Conservation (phyloP, 1,140 invertebrate genomes). For the Armadillidium nasatum region DNA sequence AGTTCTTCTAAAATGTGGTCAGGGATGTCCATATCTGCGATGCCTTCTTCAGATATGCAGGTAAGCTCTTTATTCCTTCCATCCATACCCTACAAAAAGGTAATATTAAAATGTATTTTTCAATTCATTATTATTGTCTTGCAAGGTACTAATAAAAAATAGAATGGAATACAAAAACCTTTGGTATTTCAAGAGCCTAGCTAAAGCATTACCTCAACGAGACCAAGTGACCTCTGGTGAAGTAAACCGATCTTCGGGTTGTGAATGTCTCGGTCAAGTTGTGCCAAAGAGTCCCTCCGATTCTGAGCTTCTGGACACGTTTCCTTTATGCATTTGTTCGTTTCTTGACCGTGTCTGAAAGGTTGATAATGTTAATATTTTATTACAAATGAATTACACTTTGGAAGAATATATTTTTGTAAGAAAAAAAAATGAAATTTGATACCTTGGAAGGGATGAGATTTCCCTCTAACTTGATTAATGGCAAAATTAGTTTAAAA, state of each 20-base stretch:
- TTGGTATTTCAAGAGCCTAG: background rate
- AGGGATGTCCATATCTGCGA: slow-evolving; percentile 74
- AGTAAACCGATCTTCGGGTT: slow-evolving; percentile 7
- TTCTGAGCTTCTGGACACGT: slow-evolving; percentile 56
- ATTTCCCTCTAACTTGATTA: no score
- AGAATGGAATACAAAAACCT: background rate
- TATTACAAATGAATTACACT: background rate
- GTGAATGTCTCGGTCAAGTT: slow-evolving; percentile 32
- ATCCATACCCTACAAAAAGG: slow-evolving; percentile 12
- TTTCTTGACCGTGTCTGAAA: slow-evolving; percentile 49
- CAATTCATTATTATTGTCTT: background rate
- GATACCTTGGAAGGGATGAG: background rate
- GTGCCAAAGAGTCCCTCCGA: slow-evolving; percentile 51
- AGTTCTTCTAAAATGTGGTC: slow-evolving; percentile 74
- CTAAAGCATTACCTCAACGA: background rate
- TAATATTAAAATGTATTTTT: background rate
- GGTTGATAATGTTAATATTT: no score
- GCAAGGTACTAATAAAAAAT: background rate
- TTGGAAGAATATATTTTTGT: background rate
- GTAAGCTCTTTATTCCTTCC: slow-evolving; percentile 60
- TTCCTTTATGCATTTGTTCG: slow-evolving; percentile 54
- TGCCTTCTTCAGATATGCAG: slow-evolving; percentile 80
- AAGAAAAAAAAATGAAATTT: background rate
- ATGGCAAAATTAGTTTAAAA: no score
- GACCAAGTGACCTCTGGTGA: background rate